Base-by-base conservation (phyloP, 64 coral and sea anemone genomes). In the Actinia equina region DNA sequence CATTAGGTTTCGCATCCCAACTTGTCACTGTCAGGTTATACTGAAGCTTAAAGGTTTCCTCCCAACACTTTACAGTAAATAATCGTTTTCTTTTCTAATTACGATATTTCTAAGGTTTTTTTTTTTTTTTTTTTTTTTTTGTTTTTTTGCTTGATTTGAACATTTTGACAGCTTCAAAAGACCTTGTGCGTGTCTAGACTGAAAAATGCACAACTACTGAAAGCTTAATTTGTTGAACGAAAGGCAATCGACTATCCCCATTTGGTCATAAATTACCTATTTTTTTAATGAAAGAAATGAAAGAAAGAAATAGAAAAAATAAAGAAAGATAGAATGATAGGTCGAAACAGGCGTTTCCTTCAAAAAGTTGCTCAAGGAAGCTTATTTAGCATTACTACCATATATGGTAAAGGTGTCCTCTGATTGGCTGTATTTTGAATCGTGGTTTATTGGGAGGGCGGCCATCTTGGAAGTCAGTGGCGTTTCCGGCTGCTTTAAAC, bases 401-500 rank as follows among this genome's bases (percentile, higher is more conserved):
- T 92, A 92, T 92, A 58, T 92, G 90, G 90, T 41, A 83, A 71
- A 30, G 49, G 77, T 92, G 74, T 42, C 44, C 22, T 44, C 27
- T 88, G 87, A 96, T 90, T 90, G 91, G 88, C 37, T 90, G 69
- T 43, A 44, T 70, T 81, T 44, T 49, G 52, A 62, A 88, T 63
- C 22, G 83, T 92, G 90, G 90, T 92, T 57, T 84, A 87, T 87
- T 90, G 77, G 79, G 86, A 77, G 82, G 94, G 94, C 94, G 91
- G 94, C 94, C 94, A 96, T 96, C 94, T 96, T 96, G 91, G 64
- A 87, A 65, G 91, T 80, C 78, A 78, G 88, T 55, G 86, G 84
- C 54, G 91, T 96, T 96, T 96, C 94, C 94, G 94, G 94, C 94
- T 92, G 59, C 59, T 79, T 85, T 81, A 86, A 67, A 76, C 52